phyloP scores from a whole-genome alignment of 1,140 invertebrate genomes.

The Leucophenga varia region DNA sequence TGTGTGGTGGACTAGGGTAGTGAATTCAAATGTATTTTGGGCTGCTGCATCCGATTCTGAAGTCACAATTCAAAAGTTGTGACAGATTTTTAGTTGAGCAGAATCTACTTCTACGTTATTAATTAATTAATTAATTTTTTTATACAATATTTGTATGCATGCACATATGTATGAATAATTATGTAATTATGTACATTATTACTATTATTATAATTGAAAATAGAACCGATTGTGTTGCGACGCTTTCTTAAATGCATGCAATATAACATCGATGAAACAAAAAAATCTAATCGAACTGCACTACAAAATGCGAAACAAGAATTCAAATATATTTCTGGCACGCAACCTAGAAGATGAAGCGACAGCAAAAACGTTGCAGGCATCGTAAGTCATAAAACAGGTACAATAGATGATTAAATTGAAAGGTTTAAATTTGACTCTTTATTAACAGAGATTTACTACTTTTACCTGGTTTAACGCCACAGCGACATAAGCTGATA shows the following conservation, averaged over 20 bases:
- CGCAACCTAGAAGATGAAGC: conserved; percentile 62
- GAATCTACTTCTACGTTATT: too few species aligned
- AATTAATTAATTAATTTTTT: too few species aligned
- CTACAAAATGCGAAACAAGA: conserved; percentile 64
- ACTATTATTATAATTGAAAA: too few species aligned
- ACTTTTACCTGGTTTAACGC: conserved; percentile 61
- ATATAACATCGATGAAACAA: conserved; percentile 61
- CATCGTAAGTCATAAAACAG: conserved; percentile 57
- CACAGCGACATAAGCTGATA: conserved; percentile 58
- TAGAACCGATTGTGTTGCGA: conserved; percentile 35
- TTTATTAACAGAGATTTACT: conserved; percentile 60
- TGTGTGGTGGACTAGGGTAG: too few species aligned
- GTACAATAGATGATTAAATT: neutral
- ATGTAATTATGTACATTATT: too few species aligned
- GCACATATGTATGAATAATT: too few species aligned
- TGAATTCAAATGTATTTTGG: too few species aligned
- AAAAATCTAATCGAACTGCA: conserved; percentile 65
- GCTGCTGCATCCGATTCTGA: too few species aligned
- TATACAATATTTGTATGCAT: too few species aligned
- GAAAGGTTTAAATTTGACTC: neutral
- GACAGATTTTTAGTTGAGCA: too few species aligned
- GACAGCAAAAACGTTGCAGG: conserved; percentile 60
- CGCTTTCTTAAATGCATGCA: conserved; percentile 56
- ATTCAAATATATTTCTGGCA: conserved; percentile 66
- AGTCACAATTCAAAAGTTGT: too few species aligned